A percentile compares a stretch with the other conserved stretches of the same genome.
Evolutionary conservation across 2,113 vertebrate species (phyloP).

Genomic region (Sander lucioperca): DNA sequence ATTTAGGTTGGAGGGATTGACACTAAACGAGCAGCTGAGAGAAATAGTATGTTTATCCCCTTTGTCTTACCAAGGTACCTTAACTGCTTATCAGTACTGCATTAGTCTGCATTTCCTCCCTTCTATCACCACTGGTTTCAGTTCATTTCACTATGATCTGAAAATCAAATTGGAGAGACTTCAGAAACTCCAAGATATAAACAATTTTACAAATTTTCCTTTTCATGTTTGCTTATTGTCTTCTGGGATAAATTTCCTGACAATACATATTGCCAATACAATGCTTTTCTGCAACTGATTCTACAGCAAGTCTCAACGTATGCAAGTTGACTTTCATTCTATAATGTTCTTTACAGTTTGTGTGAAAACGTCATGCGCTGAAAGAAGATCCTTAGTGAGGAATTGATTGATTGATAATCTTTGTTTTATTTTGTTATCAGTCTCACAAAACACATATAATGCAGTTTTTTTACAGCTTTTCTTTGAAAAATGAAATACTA

Average conservation of each 20-base stretch:
- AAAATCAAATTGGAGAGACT: not conserved
- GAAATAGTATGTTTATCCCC: slow-evolving; percentile 64
- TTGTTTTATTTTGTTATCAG: not conserved
- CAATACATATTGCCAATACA: not conserved
- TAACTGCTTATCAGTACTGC: not conserved
- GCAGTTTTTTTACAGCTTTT: not conserved
- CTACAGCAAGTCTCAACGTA: not conserved
- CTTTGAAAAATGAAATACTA: not conserved
- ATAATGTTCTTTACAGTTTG: not conserved
- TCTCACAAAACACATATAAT: not conserved
- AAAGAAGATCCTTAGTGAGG: not conserved
- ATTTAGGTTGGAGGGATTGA: slow-evolving; percentile 69
- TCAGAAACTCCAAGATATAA: not conserved
- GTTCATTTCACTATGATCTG: not conserved
- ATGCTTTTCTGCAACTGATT: not conserved
- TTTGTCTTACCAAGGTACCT: slow-evolving; percentile 38
- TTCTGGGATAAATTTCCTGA: too few species aligned
- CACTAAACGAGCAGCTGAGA: slow-evolving; percentile 65
- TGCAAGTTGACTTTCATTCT: not conserved
- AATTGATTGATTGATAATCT: not conserved
- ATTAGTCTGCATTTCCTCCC: not conserved
- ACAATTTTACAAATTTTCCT: not conserved
- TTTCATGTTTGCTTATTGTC: too few species aligned
- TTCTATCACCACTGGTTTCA: not conserved
- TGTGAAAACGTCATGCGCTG: not conserved